These are phyloP conservation scores for Pammene aurita DNA, from an alignment of 2,888 invertebrate species.

Conservation along the genomic window DNA sequence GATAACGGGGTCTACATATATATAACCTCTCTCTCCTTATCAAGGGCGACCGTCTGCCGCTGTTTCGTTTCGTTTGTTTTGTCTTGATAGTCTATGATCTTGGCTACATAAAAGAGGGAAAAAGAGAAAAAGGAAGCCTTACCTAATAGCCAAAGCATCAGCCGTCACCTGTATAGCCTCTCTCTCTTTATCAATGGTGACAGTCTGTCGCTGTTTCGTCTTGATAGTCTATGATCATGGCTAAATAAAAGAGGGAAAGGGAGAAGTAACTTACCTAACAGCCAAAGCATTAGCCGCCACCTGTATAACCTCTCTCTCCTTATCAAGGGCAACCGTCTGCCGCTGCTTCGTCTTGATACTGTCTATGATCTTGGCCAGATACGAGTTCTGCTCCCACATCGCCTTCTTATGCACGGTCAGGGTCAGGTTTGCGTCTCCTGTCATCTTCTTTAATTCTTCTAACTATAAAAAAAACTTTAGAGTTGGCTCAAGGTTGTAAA, in stretches of 20 bases:
- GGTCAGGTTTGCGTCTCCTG: constrained; percentile 82
- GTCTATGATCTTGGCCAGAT: constrained; percentile 67
- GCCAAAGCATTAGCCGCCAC: constrained; percentile 67
- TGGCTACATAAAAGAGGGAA: too few relatives aligned
- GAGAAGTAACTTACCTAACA: constrained; percentile 35
- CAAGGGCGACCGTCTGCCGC: too few relatives aligned
- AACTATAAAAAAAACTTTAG: constrained; percentile 54
- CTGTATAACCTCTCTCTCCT: constrained; percentile 65
- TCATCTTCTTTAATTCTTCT: constrained; percentile 82
- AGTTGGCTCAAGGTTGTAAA: not conserved
- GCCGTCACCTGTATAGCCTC: too few relatives aligned
- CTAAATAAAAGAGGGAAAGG: not conserved
- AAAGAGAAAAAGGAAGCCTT: too few relatives aligned
- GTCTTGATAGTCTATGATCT: constrained; percentile 51
- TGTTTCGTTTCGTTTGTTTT: too few relatives aligned
- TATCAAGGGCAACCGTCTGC: constrained; percentile 69
- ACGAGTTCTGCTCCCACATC: constrained; percentile 77
- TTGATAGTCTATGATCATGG: constrained; percentile 56
- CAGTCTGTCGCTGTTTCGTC: not conserved
- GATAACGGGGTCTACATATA: too few relatives aligned
- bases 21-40: constrained; percentile 13
- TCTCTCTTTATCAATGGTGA: too few relatives aligned
- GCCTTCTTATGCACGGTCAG: constrained; percentile 82
- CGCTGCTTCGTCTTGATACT: constrained; percentile 68
- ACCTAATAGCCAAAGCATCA: too few relatives aligned